Evolutionary conservation across 2,797 vertebrate species (phyloP), one percentile per base, ranked within the genome.

Genomic region (Cirrhinus mrigala): DNA sequence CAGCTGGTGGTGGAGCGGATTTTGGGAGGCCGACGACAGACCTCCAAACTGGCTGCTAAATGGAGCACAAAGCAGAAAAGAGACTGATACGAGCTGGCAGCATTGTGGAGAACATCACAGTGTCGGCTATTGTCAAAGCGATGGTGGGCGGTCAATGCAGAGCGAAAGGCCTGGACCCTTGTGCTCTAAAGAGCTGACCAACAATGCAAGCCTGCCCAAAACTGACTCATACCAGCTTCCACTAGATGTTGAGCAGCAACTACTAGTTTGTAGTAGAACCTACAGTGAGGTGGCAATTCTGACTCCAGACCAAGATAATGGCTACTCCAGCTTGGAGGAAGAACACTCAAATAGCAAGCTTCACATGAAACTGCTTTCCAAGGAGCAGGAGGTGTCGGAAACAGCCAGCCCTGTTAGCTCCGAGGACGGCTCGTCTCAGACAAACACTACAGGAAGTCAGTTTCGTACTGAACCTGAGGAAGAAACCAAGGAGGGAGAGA

Each of bases 251-350:
- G 84, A 56, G 82, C 68, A 69, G 58, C 84, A 82, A 40, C 76
- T 76, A 82, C 89, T 87, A 22, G 81, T 83, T 52, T 24, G 68
- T 9, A 44, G 83, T 70, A 81, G 82, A 86, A 50, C 89, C 83
- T 86, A 86, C 84, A 88, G 87, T 7, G 88, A 92, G 85, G 87
- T 84, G 81, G 86, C 87, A 4, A 82, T 89, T 69, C 87, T 91
- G 73, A 92, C 92, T 46, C 95, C 95, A 0, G 98, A 99, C 0
- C 96, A 95, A 77, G 97, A 99, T 87, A 93, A 96, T 85, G 98
- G 98, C 14, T 99, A 99, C 86, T 96, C 95, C 83, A 98, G 97
- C 89, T 92, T 98, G 90, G 97, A 98, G 90, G 97, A 99, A 90
- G 97, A 97, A 24, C 96, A 94, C 20, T 84, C 88, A 33, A 87